A percentile compares a stretch with the other conserved stretches of the same genome.
Conservation (phyloP, 2,888 invertebrate genomes). For the Cynaeus angustus region DNA sequence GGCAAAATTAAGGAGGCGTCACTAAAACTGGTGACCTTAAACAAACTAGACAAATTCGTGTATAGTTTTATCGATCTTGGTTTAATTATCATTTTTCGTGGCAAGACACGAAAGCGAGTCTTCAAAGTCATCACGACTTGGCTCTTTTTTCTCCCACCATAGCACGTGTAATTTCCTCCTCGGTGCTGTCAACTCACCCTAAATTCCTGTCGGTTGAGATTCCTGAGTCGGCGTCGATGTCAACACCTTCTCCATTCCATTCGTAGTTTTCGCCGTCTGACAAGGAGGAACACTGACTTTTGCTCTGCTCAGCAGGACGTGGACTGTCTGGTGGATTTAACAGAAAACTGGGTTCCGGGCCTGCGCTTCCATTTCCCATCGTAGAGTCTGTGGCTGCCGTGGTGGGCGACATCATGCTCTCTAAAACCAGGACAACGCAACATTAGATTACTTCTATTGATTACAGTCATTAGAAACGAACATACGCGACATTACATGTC, state of each 20-base stretch:
- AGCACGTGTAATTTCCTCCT: neutral
- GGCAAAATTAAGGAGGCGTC: constrained; percentile 19
- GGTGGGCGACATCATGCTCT: constrained; percentile 52
- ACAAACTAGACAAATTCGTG: neutral
- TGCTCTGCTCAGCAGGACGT: constrained; percentile 68
- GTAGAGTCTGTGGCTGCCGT: constrained; percentile 44
- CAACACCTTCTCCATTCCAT: constrained; percentile 78
- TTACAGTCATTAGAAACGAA: constrained; percentile 34
- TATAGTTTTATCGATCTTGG: constrained; percentile 15
- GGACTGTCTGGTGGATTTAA: constrained; percentile 58
- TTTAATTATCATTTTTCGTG: constrained; percentile 37
- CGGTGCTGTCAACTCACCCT: constrained; percentile 47
- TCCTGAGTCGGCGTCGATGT: constrained; percentile 72
- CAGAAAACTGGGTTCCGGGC: constrained; percentile 50
- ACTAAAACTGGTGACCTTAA: constrained; percentile 13
- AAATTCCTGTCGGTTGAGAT: constrained; percentile 61
- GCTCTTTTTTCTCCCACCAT: neutral
- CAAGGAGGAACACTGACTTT: constrained; percentile 75
- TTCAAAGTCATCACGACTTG: neutral
- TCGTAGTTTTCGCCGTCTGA: constrained; percentile 89
- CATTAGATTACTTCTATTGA: constrained; percentile 24
- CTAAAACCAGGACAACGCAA: constrained; percentile 36
- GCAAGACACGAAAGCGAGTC: constrained; percentile 3
- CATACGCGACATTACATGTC: constrained; percentile 18
- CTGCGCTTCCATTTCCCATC: constrained; percentile 50